Conservation (phyloP, 1,140 invertebrate species). For the Drosophila guanche region DNA sequence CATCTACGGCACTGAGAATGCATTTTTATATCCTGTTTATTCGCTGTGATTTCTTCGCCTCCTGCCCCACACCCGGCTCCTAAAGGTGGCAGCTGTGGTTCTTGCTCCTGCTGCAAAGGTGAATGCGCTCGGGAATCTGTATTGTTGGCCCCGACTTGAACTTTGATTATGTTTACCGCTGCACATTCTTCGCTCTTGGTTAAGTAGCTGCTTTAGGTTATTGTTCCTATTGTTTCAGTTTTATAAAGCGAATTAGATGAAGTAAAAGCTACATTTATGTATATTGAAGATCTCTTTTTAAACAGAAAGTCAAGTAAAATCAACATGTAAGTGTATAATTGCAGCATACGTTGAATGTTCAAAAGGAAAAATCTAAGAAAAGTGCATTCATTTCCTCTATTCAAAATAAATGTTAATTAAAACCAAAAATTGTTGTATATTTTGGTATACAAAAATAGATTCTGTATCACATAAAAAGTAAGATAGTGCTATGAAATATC, state of each 20-base stretch:
- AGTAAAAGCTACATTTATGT: neutral
- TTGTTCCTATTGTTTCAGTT: constrained; percentile 21
- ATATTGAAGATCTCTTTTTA: neutral
- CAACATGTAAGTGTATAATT: neutral
- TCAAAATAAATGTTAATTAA: too few species aligned
- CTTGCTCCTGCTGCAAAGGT: constrained; percentile 35
- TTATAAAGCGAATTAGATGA: constrained; percentile 16
- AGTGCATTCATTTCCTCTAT: too few species aligned
- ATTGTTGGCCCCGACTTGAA: constrained; percentile 40
- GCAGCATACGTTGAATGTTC: too few species aligned
- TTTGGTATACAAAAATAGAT: too few species aligned
- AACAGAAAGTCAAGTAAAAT: neutral
- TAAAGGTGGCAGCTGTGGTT: constrained; percentile 37
- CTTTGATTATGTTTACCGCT: constrained; percentile 40
- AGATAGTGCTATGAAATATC: too few species aligned
- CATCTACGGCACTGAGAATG: constrained; percentile 65
- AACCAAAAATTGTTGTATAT: too few species aligned
- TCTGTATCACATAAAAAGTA: too few species aligned
- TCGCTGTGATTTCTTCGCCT: constrained; percentile 54
- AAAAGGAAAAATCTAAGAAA: too few species aligned
- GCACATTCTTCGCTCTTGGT: constrained; percentile 26
- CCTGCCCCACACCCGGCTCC: constrained; percentile 47
- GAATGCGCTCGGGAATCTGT: constrained; percentile 41
- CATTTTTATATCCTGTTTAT: constrained; percentile 83
- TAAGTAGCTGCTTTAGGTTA: constrained; percentile 29